Conservation (phyloP, 2,113 vertebrate genomes). For the Arvicanthis niloticus region DNA sequence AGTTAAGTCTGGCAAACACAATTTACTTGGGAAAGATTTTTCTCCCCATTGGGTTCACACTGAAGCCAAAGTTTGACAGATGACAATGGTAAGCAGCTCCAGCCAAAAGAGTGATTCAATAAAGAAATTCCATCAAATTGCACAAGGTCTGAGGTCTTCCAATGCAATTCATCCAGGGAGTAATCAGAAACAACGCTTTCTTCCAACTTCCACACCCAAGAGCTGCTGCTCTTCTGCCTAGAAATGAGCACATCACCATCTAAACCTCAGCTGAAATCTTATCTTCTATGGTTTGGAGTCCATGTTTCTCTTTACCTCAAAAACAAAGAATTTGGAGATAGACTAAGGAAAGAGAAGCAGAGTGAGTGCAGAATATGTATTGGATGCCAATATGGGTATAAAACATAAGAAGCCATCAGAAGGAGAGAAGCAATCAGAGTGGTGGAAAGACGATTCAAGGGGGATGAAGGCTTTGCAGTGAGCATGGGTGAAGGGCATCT, state of each 20-base stretch:
- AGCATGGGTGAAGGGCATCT: neutral
- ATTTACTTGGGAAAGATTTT: neutral
- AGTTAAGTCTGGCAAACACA: neutral
- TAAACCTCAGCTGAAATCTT: neutral
- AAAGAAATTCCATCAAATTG: neutral
- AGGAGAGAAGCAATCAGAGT: neutral
- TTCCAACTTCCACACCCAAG: neutral
- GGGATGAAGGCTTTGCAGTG: neutral
- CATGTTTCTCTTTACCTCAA: conserved; percentile 4
- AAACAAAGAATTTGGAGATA: neutral
- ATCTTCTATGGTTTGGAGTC: neutral
- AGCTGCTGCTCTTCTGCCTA: neutral
- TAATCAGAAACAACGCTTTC: neutral
- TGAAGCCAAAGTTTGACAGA: neutral
- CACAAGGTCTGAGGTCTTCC: neutral
- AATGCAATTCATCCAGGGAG: neutral
- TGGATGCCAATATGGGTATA: neutral
- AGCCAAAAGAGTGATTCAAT: conserved; percentile 6
- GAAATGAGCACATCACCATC: neutral
- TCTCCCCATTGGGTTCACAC: neutral
- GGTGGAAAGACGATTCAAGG: neutral
- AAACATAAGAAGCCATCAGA: neutral
- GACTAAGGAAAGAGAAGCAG: neutral
- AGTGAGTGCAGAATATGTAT: neutral
- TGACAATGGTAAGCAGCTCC: neutral